A percentile compares a stretch with the other conserved stretches of the same genome.
phyloP scores from a whole-genome alignment of 2,113 vertebrate genomes.

The rabbit (Oryctolagus cuniculus) region DNA sequence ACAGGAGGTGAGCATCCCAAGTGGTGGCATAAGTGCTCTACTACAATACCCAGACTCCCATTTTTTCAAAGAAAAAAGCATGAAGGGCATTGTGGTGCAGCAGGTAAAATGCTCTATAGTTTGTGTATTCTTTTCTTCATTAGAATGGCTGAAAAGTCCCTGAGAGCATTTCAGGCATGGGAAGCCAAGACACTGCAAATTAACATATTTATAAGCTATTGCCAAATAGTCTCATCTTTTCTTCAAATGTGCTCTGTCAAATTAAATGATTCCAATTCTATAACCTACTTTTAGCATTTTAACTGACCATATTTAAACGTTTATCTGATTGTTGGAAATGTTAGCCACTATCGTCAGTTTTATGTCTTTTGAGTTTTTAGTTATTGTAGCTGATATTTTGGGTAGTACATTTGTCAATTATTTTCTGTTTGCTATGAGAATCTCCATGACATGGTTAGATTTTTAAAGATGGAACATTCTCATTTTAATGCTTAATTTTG shows the following conservation, averaged over 20 bases:
- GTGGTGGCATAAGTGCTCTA: too few species aligned
- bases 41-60: too few species aligned
- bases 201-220: constrained; percentile 67
- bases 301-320: not conserved
- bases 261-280: constrained; percentile 49
- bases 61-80: too few species aligned
- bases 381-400: constrained; percentile 76
- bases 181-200: not conserved
- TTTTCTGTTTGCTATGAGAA: constrained; percentile 74
- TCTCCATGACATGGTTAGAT: constrained; percentile 71
- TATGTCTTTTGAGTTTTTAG: constrained; percentile 75
- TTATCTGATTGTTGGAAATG: not conserved
- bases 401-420: constrained; percentile 72
- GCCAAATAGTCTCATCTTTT: constrained; percentile 61
- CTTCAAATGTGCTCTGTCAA: constrained; percentile 64
- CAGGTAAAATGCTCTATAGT: not conserved
- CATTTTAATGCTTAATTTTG: constrained; percentile 80
- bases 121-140: not conserved
- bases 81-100: too few species aligned
- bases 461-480: constrained; percentile 76
- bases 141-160: not conserved
- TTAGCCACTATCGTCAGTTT: constrained; percentile 42
- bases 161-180: too few species aligned
- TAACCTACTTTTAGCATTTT: constrained; percentile 8
- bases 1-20: too few species aligned